These are phyloP conservation scores for Strigamia transsilvanica DNA, from an alignment of 2,888 invertebrate genomes.

Conservation along the genomic window DNA sequence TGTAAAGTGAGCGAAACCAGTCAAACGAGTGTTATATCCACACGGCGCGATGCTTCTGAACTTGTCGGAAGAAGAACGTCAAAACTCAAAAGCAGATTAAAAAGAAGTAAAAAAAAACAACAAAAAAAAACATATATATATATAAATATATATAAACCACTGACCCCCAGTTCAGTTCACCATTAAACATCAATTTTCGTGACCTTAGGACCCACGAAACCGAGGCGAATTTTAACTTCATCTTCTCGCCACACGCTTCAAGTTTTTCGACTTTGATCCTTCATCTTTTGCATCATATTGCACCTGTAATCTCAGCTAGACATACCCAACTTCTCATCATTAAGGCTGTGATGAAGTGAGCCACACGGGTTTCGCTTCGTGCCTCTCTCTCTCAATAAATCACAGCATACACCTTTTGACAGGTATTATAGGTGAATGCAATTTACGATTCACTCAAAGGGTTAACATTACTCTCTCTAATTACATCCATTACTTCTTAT, in stretches of 20 bases:
- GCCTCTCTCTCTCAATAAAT: slow-evolving; percentile 37
- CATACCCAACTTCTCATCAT: slow-evolving; percentile 29
- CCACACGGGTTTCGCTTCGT: slow-evolving; percentile 39
- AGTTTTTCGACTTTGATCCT: slow-evolving; percentile 30
- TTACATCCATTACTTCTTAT: slow-evolving; percentile 43
- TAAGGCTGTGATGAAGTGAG: slow-evolving; percentile 43
- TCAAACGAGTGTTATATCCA: slow-evolving; percentile 27
- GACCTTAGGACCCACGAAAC: slow-evolving; percentile 4
- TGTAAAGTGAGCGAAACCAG: slow-evolving; percentile 39
- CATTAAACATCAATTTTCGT: slow-evolving; percentile 43
- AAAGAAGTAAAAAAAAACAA: neutral
- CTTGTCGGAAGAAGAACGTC: slow-evolving; percentile 34
- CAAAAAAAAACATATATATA: no score
- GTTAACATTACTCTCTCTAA: slow-evolving; percentile 32
- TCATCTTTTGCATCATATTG: slow-evolving; percentile 10
- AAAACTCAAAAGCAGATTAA: neutral
- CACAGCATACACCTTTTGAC: slow-evolving; percentile 38
- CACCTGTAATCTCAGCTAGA: neutral
- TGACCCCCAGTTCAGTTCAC: slow-evolving; percentile 34
- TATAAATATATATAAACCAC: slow-evolving; percentile 4
- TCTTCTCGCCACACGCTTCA: neutral
- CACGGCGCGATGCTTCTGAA: slow-evolving; percentile 18
- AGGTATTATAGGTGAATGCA: slow-evolving; percentile 48
- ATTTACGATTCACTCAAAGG: slow-evolving; percentile 43
- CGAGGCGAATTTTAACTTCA: neutral